Percentiles rank a stretch among this genome's conserved stretches.
These are phyloP conservation scores for Lithodes maja DNA, from an alignment of 2,888 invertebrate genomes.

Conservation along the genomic window DNA sequence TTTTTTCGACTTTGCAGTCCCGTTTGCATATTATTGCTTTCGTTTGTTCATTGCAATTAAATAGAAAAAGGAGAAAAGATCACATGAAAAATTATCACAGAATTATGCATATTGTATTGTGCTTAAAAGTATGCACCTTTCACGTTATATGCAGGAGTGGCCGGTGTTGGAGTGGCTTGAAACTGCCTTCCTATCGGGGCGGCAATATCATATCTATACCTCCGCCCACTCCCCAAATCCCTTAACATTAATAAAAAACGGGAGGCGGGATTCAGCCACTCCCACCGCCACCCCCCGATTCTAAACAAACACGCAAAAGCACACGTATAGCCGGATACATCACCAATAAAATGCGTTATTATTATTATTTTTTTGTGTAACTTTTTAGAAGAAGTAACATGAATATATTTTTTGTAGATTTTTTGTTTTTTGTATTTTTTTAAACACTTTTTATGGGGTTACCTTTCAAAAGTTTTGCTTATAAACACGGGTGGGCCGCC, in stretches of 20 bases:
- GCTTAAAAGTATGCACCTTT: slow-evolving; percentile 69
- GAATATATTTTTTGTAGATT: slow-evolving; percentile 51
- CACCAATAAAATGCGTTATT: slow-evolving; percentile 63
- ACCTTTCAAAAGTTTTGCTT: slow-evolving; percentile 51
- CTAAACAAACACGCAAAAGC: slow-evolving; percentile 67
- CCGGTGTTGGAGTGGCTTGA: not conserved
- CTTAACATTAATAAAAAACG: slow-evolving; percentile 15
- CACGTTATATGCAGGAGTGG: slow-evolving; percentile 24
- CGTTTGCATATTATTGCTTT: slow-evolving; percentile 69
- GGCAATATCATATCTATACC: not conserved
- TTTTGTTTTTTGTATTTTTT: slow-evolving; percentile 52
- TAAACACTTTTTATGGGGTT: slow-evolving; percentile 50
- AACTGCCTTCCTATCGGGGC: not conserved
- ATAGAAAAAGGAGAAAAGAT: slow-evolving; percentile 69
- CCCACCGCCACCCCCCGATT: slow-evolving; percentile 40
- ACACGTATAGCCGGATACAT: slow-evolving; percentile 64
- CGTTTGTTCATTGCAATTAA: slow-evolving; percentile 69
- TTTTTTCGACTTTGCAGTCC: slow-evolving; percentile 68
- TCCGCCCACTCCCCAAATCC: not conserved
- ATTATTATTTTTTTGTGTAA: slow-evolving; percentile 23
- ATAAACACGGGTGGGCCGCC: slow-evolving; percentile 58
- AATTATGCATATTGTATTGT: slow-evolving; percentile 70
- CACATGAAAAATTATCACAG: slow-evolving; percentile 70
- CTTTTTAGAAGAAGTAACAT: slow-evolving; percentile 65
- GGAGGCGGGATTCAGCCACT: slow-evolving; percentile 22